Conservation (phyloP, 2,888 invertebrate genomes). For the Protophormia terraenovae region DNA sequence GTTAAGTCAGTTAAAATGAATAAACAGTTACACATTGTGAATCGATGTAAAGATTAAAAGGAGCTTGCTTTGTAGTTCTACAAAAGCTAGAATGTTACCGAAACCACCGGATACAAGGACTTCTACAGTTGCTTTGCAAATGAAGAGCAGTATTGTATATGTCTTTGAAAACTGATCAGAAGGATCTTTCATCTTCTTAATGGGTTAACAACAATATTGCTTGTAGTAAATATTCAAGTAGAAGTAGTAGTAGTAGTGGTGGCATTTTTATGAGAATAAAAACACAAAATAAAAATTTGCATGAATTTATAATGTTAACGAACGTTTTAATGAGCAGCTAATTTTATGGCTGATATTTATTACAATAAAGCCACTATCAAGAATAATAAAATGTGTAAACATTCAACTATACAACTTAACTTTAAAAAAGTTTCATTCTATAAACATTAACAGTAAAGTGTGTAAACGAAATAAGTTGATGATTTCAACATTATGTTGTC, state of each 20-base stretch:
- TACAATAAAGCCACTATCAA: neutral
- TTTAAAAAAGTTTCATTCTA: neutral
- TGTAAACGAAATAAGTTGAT: neutral
- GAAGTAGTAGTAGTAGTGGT: neutral
- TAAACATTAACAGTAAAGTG: slow-evolving; percentile 39
- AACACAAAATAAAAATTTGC: slow-evolving; percentile 34
- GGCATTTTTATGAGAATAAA: slow-evolving; percentile 11
- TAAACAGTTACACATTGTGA: too few relatives aligned
- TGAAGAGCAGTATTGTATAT: too few relatives aligned
- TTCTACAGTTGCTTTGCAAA: too few relatives aligned
- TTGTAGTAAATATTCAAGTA: too few relatives aligned
- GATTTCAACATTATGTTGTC: too few relatives aligned
- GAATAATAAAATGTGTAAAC: slow-evolving; percentile 24
- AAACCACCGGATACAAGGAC: too few relatives aligned
- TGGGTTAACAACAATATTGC: too few relatives aligned
- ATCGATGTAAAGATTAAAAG: too few relatives aligned
- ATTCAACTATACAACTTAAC: neutral
- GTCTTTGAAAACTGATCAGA: too few relatives aligned
- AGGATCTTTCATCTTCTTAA: neutral
- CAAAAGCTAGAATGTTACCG: too few relatives aligned
- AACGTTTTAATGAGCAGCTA: slow-evolving; percentile 52
- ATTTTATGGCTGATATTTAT: neutral
- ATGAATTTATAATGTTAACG: slow-evolving; percentile 44
- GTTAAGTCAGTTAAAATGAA: too few relatives aligned
- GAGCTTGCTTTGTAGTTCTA: too few relatives aligned